phyloP scores from a whole-genome alignment of 2,888 invertebrate species.

The Onchidella celtica region DNA sequence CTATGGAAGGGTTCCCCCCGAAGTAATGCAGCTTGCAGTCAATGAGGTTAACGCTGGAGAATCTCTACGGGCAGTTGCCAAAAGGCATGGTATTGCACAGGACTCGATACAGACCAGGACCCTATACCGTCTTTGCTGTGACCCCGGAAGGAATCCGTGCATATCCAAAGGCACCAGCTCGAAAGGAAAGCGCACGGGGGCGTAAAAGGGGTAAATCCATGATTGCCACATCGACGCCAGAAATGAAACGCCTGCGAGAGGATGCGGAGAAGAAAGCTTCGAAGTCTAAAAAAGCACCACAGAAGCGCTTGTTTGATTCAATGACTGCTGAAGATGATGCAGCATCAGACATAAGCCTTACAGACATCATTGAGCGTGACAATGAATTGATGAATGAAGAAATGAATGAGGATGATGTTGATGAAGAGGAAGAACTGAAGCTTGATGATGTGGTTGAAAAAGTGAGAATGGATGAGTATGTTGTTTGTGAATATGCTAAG shows the following conservation, averaged over 20 bases:
- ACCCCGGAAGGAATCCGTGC: neutral
- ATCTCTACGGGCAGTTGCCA: slow-evolving; percentile 2
- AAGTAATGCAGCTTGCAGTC: neutral
- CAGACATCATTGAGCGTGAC: too few species aligned
- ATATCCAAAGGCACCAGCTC: neutral
- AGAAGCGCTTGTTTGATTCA: too few species aligned
- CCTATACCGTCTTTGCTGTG: neutral
- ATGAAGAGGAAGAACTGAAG: neutral
- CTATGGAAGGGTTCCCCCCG: neutral
- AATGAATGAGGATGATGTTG: too few species aligned
- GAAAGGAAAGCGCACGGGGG: neutral
- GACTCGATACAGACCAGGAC: neutral
- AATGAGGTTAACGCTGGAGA: neutral
- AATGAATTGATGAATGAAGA: too few species aligned
- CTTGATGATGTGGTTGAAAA: neutral
- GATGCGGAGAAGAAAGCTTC: neutral
- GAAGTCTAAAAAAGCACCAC: too few species aligned
- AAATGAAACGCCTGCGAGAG: neutral
- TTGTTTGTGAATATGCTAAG: neutral
- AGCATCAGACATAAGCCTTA: too few species aligned
- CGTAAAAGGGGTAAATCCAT: neutral
- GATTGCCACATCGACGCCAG: neutral
- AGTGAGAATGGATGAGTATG: neutral
- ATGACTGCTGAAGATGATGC: too few species aligned
- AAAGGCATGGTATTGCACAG: neutral